These are phyloP conservation scores for Hesperophylax magnus DNA, from an alignment of 1,140 invertebrate genomes.

Conservation along the genomic window DNA sequence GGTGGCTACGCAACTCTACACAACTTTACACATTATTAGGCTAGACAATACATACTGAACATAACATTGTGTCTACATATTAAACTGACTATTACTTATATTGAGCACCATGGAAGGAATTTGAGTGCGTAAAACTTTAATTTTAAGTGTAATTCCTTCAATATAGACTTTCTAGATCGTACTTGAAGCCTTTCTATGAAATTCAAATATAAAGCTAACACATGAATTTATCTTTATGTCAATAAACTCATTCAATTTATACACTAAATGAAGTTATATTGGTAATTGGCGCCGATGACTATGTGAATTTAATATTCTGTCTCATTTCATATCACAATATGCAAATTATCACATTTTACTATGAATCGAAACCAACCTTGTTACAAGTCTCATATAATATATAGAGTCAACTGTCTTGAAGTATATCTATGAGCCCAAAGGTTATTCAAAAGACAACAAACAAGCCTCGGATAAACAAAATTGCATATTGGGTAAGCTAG, in stretches of 20 bases:
- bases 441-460: too few species aligned
- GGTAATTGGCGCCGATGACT: slow-evolving; percentile 36
- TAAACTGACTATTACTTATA: slow-evolving; percentile 44
- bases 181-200: slow-evolving; percentile 21
- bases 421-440: too few species aligned
- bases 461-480: too few species aligned
- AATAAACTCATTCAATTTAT: slow-evolving; percentile 1
- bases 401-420: too few species aligned
- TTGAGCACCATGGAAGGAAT: slow-evolving; percentile 71
- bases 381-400: neutral
- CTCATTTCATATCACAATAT: slow-evolving; percentile 42
- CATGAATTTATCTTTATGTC: slow-evolving; percentile 14
- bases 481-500: too few species aligned
- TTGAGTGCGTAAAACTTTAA: slow-evolving; percentile 61
- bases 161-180: slow-evolving; percentile 32
- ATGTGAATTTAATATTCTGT: slow-evolving; percentile 17
- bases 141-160: slow-evolving; percentile 26
- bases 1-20: slow-evolving; percentile 25
- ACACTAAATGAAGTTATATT: slow-evolving; percentile 19
- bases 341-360: slow-evolving; percentile 44
- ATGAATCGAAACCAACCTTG: slow-evolving; percentile 32
- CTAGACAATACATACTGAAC: slow-evolving; percentile 44
- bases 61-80: slow-evolving; percentile 41
- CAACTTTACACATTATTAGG: slow-evolving; percentile 48
- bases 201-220: slow-evolving; percentile 28